A percentile compares a stretch with the other conserved stretches of the same genome.
These are phyloP conservation scores for Ceyx margarethae DNA, from an alignment of 2,113 vertebrate species.

Conservation along the genomic window DNA sequence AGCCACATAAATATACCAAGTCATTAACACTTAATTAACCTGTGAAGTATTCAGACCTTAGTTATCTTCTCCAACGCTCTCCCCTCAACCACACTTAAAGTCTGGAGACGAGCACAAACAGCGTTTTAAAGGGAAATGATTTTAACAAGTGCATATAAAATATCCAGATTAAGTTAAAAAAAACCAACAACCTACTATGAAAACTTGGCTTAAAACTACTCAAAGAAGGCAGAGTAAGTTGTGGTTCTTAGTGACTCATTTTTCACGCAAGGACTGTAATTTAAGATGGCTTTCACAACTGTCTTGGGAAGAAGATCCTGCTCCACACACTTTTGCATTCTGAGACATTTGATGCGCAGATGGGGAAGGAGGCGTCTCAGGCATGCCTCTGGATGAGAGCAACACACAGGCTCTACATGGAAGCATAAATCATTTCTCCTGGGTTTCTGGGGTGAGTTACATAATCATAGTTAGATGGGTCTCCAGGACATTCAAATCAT, in stretches of 20 bases:
- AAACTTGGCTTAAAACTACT: neutral
- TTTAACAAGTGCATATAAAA: neutral
- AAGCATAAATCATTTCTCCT: conserved; percentile 14
- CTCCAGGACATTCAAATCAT: neutral
- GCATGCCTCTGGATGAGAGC: conserved; percentile 14
- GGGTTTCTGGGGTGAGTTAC: neutral
- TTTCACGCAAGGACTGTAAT: neutral
- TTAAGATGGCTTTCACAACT: conserved; percentile 20
- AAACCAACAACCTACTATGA: neutral
- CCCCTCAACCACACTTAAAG: neutral
- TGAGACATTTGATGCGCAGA: conserved; percentile 34
- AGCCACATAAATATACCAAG: neutral
- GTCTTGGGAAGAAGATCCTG: conserved; percentile 30
- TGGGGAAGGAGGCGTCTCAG: conserved; percentile 26
- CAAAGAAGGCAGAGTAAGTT: neutral
- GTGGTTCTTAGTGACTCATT: conserved; percentile 16
- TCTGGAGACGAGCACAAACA: neutral
- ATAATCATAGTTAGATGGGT: neutral
- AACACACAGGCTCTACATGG: conserved; percentile 24
- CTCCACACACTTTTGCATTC: conserved; percentile 14
- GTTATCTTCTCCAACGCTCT: neutral
- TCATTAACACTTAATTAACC: neutral
- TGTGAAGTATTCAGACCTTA: neutral
- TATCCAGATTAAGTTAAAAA: neutral
- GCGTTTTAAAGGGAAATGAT: neutral